These are phyloP conservation scores for Schizotus pectinicornis DNA, from an alignment of 2,888 invertebrate species.

Conservation along the genomic window DNA sequence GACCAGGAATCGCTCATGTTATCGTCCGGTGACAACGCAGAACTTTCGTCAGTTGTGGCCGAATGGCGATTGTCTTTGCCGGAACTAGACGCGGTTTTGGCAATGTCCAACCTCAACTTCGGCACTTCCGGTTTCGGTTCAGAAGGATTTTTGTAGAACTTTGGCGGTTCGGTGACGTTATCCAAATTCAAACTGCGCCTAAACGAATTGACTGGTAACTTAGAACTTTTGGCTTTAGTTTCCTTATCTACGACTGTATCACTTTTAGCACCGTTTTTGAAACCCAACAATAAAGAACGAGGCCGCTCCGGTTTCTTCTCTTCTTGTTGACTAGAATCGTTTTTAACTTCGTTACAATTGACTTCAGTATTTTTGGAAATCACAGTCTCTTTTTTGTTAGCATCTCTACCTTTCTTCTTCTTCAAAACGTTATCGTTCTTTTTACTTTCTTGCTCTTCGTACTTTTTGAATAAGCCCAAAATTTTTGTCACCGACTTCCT, in stretches of 20 bases:
- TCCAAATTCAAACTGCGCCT: constrained; percentile 55
- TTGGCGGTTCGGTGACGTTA: constrained; percentile 40
- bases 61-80: constrained; percentile 58
- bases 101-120: constrained; percentile 70
- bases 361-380: constrained; percentile 28
- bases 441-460: constrained; percentile 64
- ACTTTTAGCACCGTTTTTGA: constrained; percentile 56
- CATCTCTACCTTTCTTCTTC: constrained; percentile 41
- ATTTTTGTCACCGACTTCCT: constrained; percentile 77
- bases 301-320: constrained; percentile 62
- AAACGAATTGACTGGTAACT: constrained; percentile 53
- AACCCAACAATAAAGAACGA: constrained; percentile 63
- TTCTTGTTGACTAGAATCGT: constrained; percentile 35
- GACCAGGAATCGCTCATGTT: constrained; percentile 68
- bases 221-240: constrained; percentile 43
- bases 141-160: constrained; percentile 34
- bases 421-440: constrained; percentile 41
- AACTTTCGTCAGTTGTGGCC: constrained; percentile 53
- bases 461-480: constrained; percentile 77
- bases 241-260: constrained; percentile 49
- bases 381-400: constrained; percentile 23
- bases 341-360: constrained; percentile 30
- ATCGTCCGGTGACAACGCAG: constrained; percentile 68
- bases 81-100: constrained; percentile 44
- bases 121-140: constrained; percentile 51